A percentile compares a stretch with the other conserved stretches of the same genome.
Conservation (phyloP, 2,113 vertebrate species). For the Pogona vitticeps region DNA sequence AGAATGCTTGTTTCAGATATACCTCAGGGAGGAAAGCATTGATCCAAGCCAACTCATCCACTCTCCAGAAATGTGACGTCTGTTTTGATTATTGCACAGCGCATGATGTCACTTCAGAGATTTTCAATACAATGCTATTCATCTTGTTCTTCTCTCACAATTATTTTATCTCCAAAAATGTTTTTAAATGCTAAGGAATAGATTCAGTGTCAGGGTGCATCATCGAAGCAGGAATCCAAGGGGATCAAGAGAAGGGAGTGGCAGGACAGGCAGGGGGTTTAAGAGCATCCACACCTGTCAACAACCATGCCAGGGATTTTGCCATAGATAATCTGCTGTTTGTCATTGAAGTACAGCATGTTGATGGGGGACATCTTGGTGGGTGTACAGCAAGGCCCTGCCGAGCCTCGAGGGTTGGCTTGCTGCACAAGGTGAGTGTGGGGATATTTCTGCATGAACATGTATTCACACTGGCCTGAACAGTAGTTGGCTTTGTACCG, state of each 20-base stretch:
- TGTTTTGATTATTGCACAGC: conserved; percentile 71
- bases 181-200: conserved; percentile 50
- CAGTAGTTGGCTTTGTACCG: conserved; percentile 99
- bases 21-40: conserved; percentile 22
- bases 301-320: conserved; percentile 99
- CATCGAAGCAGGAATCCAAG: conserved; percentile 31
- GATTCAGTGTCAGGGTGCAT: conserved; percentile 44
- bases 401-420: conserved; percentile 93
- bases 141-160: conserved; percentile 15
- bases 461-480: conserved; percentile 98
- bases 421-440: conserved; percentile 98
- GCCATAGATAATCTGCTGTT: conserved; percentile 98
- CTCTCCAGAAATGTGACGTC: conserved; percentile 29
- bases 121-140: conserved; percentile 64
- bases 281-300: conserved; percentile 96
- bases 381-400: conserved; percentile 96
- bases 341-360: conserved; percentile 99
- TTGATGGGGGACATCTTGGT: conserved; percentile 99
- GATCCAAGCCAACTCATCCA: conserved; percentile 17
- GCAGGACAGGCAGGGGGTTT: conserved; percentile 73
- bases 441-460: conserved; percentile 99
- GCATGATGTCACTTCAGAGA: conserved; percentile 47
- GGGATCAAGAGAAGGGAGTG: conserved; percentile 63
- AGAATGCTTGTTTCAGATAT: neutral
- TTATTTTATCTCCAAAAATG: conserved; percentile 36